Evolutionary conservation across 2,888 invertebrate genomes (phyloP).

Genomic region (Adelognathus sp.): DNA sequence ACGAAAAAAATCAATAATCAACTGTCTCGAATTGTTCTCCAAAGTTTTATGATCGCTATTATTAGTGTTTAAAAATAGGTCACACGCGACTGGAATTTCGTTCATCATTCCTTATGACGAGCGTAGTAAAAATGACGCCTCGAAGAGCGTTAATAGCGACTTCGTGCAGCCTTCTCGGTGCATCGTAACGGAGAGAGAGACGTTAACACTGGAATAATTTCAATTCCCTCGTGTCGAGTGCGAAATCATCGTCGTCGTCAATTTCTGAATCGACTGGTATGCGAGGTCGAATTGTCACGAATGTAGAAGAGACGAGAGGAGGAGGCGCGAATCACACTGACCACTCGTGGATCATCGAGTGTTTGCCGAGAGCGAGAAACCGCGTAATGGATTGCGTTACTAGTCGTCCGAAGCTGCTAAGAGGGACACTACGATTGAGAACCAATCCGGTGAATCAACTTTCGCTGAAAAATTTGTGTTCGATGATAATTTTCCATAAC

Average conservation of each 20-base stretch:
- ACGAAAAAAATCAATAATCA: too few relatives aligned
- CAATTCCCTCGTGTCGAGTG: conserved; percentile 24
- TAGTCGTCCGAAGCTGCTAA: too few relatives aligned
- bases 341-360: conserved; percentile 48
- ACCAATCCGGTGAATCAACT: too few relatives aligned
- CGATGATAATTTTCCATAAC: too few relatives aligned
- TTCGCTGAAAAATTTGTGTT: neutral
- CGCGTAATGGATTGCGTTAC: conserved; percentile 12
- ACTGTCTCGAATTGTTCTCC: too few relatives aligned
- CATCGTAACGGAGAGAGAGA: neutral
- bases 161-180: conserved; percentile 18
- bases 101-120: neutral
- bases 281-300: conserved; percentile 56
- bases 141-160: conserved; percentile 6
- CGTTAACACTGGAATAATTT: conserved; percentile 16
- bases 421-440: too few relatives aligned
- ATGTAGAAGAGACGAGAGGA: conserved; percentile 30
- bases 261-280: conserved; percentile 60
- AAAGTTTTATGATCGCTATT: too few relatives aligned
- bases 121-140: neutral
- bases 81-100: neutral
- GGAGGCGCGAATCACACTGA: conserved; percentile 17
- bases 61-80: too few relatives aligned
- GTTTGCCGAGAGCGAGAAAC: conserved; percentile 13
- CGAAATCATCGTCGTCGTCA: conserved; percentile 48